Evolutionary conservation across 2,888 invertebrate genomes (phyloP).

Genomic region (Heliconius ismenius): DNA sequence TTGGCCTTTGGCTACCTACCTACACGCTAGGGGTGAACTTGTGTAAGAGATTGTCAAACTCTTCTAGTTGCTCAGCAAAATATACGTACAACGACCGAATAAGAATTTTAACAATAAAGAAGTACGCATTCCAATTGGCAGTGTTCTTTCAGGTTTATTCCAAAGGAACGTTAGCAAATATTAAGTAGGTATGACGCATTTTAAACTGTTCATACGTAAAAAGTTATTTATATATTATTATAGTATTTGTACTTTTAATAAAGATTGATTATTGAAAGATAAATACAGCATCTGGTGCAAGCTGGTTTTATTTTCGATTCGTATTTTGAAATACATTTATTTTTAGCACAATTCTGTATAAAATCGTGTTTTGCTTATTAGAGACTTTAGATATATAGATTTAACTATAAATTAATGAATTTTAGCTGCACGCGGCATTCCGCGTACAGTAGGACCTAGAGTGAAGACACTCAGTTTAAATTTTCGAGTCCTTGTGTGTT

Average conservation of each 20-base stretch:
- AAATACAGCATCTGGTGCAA: background rate
- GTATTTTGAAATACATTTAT: background rate
- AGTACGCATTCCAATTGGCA: background rate
- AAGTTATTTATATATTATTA: slow-evolving; percentile 6
- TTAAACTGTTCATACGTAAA: slow-evolving; percentile 2
- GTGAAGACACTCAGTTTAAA: background rate
- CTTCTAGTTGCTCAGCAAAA: too few species aligned
- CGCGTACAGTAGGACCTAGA: background rate
- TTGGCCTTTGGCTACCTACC: too few species aligned
- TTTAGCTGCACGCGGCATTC: background rate
- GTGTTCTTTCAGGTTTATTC: background rate
- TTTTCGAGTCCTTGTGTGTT: too few species aligned
- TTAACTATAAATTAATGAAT: background rate
- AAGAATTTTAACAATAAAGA: too few species aligned
- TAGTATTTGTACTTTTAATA: background rate
- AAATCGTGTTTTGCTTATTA: slow-evolving; percentile 9
- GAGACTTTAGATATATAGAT: background rate
- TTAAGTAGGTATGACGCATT: background rate
- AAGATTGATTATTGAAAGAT: background rate
- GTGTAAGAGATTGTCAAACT: too few species aligned
- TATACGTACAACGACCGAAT: too few species aligned
- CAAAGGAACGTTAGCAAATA: background rate
- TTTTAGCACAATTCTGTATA: background rate
- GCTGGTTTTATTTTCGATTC: background rate
- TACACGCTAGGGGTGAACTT: too few species aligned